These are phyloP conservation scores for Leptosomus discolor DNA, from an alignment of 2,113 vertebrate genomes.

Conservation along the genomic window DNA sequence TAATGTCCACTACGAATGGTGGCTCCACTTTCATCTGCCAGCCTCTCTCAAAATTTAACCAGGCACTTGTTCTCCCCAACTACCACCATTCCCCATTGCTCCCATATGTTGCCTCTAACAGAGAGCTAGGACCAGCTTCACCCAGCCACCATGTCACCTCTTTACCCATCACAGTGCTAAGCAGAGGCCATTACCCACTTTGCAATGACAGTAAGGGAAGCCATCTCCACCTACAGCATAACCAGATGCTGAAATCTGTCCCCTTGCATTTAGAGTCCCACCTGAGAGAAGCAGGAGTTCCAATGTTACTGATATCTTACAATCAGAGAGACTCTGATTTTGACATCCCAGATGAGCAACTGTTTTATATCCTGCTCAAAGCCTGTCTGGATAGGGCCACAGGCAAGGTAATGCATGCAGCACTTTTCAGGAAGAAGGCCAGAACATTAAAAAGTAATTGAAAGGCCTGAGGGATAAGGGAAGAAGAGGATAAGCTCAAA, in stretches of 20 bases:
- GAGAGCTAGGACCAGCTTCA: neutral
- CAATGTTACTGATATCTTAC: neutral
- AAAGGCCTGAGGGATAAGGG: neutral
- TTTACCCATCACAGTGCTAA: neutral
- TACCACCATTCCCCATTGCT: neutral
- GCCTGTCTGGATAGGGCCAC: constrained; percentile 5
- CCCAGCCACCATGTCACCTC: neutral
- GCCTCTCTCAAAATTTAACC: neutral
- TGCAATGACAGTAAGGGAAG: neutral
- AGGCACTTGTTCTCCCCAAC: neutral
- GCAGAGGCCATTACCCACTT: neutral
- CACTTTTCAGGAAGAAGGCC: constrained; percentile 16
- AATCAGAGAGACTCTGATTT: neutral
- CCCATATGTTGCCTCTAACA: rapidly evolving
- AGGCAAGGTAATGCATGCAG: neutral
- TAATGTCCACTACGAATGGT: neutral
- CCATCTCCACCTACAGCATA: neutral
- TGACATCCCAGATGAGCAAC: neutral
- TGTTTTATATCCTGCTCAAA: neutral
- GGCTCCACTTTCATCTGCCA: neutral
- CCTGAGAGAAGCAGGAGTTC: neutral
- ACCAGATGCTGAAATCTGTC: neutral
- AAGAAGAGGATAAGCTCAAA: constrained; percentile 29
- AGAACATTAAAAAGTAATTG: constrained; percentile 45
- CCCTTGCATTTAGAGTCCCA: neutral